phyloP scores from a whole-genome alignment of 64 coral and sea anemone species.

The Pocillopora damicornis region DNA sequence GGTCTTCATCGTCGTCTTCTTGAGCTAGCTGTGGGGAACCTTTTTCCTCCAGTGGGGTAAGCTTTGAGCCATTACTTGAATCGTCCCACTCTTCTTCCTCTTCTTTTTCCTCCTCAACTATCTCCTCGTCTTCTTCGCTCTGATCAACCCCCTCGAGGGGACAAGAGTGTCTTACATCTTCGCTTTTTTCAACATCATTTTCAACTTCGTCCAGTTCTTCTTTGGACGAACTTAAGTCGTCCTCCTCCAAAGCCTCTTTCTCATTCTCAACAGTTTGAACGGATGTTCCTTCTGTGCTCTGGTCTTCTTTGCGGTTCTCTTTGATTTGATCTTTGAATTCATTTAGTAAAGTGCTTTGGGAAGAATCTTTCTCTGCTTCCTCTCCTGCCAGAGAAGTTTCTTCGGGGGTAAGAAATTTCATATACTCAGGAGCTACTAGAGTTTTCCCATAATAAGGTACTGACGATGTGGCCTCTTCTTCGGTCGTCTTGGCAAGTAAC shows the following conservation, averaged over 20 bases:
- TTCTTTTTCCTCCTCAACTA: neutral
- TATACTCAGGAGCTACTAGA: constrained; percentile 28
- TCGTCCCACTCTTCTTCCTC: neutral
- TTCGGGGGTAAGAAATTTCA: neutral
- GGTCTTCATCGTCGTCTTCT: constrained; percentile 3
- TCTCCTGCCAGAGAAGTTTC: constrained; percentile 4
- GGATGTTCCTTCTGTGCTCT: neutral
- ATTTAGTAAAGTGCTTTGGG: neutral
- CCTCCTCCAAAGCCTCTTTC: neutral
- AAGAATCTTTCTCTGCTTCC: neutral
- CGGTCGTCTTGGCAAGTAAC: neutral
- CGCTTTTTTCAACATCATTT: neutral
- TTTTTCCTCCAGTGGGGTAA: neutral
- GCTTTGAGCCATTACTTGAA: neutral
- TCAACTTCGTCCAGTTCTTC: neutral
- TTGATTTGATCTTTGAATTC: neutral
- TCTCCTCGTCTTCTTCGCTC: neutral
- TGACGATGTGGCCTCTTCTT: neutral
- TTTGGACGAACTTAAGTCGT: neutral
- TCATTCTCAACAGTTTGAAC: neutral
- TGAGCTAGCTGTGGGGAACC: neutral
- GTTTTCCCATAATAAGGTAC: constrained; percentile 23
- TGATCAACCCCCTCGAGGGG: neutral
- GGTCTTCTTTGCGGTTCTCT: neutral
- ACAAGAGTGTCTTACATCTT: neutral